Evolutionary conservation across 2,888 invertebrate genomes (phyloP).

Genomic region (Conistra vaccinii): DNA sequence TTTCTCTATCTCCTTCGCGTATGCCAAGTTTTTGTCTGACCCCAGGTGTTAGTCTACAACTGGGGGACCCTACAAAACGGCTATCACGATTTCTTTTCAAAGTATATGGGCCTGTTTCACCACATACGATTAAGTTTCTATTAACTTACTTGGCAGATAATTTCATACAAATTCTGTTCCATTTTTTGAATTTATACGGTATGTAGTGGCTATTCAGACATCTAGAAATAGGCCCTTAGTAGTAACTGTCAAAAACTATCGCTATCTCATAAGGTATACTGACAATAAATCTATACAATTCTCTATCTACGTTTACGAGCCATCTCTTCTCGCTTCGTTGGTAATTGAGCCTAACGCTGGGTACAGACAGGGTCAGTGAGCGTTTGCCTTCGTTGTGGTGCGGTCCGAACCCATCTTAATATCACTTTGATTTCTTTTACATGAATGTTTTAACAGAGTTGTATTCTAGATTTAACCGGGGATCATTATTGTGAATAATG

Average conservation of each 20-base stretch:
- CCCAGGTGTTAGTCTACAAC: too few relatives aligned
- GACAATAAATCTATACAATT: not conserved
- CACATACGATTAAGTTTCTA: too few relatives aligned
- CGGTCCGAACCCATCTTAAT: not conserved
- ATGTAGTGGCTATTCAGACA: too few relatives aligned
- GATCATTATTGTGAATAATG: not conserved
- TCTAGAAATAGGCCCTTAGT: too few relatives aligned
- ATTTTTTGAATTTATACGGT: too few relatives aligned
- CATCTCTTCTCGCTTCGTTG: constrained; percentile 29
- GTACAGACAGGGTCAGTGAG: not conserved
- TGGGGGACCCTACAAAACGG: not conserved
- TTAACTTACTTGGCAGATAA: too few relatives aligned
- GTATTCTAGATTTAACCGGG: not conserved
- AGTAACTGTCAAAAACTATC: not conserved
- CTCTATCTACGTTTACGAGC: not conserved
- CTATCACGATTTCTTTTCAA: not conserved
- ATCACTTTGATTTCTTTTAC: not conserved
- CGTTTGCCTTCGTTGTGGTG: not conserved
- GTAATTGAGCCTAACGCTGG: not conserved
- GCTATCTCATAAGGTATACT: not conserved
- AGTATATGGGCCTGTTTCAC: too few relatives aligned
- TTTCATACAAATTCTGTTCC: too few relatives aligned
- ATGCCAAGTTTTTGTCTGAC: not conserved
- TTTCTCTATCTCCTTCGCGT: not conserved
- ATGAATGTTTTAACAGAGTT: not conserved